Evolutionary conservation across 30 jellyfish, hydroid and myxozoan genomes (phyloP), one percentile per base, ranked within the genome.

Genomic region (Chironex yamaguchii): DNA sequence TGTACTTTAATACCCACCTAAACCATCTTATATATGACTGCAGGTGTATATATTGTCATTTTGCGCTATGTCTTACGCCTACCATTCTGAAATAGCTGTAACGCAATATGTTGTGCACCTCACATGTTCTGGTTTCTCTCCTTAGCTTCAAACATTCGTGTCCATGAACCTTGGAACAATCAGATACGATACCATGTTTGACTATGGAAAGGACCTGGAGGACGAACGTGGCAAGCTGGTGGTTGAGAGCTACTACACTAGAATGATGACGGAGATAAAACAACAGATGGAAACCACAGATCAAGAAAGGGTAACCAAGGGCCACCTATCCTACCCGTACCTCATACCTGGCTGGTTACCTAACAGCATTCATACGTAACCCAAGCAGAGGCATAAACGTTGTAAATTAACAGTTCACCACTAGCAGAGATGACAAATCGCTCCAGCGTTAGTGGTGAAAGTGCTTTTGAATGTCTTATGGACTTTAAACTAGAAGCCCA

Each of bases 271-370:
- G 25, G 89, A 91, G 72, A 54, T 91, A 12, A 91, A 91, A 51
- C 90, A 88, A 32, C 4, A 52, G 71, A 52, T 91, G 42, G 90
- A 86, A 13, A 76, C 49, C 14, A 52, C 90, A 33, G 85, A 91
- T 34, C 22, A 34, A 36, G 29, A 52, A 58, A 64, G 98, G 34
- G 54, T n/a, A 22, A 81, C 79, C 3, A 70, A 69, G 22, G 96
- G 93, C 1, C 85, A 91, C 67, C 84, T 91, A 30, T 81, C 98
- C n/a, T 91, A 91, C 36, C 98, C 89, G 48, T 91, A 84, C 94
- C 70, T 91, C 84, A 92, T 70, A 50, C 98, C 98, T 29, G 85
- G 69, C 49, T 91, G 92, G 90, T 79, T 91, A 54, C 98, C 98
- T 3, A 91, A 91, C 79, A 91, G 98, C 87, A 85, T 91, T 23